phyloP scores from a whole-genome alignment of 2,797 vertebrate species.

The Eupleurogrammus muticus region DNA sequence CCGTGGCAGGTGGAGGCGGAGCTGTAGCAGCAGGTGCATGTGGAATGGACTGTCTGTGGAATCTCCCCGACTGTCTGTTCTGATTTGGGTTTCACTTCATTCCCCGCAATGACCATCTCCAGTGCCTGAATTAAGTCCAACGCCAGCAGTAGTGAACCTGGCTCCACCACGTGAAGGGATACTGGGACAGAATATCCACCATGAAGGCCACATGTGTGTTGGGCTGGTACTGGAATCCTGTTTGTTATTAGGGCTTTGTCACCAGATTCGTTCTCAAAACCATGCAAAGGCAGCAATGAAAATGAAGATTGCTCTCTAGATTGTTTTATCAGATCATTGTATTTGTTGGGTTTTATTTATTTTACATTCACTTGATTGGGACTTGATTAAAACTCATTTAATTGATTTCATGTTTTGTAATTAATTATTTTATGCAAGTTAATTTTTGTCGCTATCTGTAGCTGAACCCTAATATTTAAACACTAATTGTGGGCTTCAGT shows the following conservation, averaged over 20 bases:
- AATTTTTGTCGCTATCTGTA: no score
- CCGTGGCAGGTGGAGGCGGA: not conserved
- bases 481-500: no score
- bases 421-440: no score
- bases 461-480: no score
- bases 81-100: constrained; percentile 5
- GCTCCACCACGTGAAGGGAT: not conserved
- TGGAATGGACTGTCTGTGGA: not conserved
- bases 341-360: not conserved
- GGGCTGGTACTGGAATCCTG: not conserved
- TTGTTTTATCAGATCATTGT: not conserved
- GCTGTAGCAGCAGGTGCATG: not conserved
- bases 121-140: not conserved
- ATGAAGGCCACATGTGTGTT: not conserved
- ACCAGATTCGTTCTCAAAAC: not conserved
- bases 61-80: not conserved
- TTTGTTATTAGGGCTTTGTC: not conserved
- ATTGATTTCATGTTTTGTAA: no score
- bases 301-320: no score
- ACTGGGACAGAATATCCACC: not conserved
- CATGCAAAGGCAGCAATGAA: no score
- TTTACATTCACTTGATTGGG: not conserved
- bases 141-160: constrained; percentile 6
- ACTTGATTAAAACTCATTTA: no score
- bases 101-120: not conserved